A percentile compares a stretch with the other conserved stretches of the same genome.
These are phyloP conservation scores for Thymelicus sylvestris DNA, from an alignment of 2,888 invertebrate genomes.

Conservation along the genomic window DNA sequence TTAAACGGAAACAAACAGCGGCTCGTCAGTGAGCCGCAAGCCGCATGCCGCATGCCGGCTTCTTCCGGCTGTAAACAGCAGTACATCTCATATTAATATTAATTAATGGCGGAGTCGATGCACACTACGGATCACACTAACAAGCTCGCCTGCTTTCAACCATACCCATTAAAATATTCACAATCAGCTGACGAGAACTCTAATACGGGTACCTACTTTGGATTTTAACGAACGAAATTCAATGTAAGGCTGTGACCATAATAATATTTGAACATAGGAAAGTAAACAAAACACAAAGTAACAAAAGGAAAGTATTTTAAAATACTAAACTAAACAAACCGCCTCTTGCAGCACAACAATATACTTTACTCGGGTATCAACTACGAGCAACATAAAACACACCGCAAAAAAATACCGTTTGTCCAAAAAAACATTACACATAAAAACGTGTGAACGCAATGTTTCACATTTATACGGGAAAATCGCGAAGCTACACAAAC, in stretches of 20 bases:
- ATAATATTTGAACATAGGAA: no score
- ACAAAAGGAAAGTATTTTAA: no score
- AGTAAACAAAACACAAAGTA: no score
- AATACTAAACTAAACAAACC: no score
- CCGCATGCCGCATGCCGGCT: neutral
- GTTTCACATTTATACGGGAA: no score
- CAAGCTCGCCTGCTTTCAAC: slow-evolving; percentile 13
- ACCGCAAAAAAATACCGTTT: no score
- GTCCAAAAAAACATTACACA: no score
- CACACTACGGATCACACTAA: slow-evolving; percentile 29
- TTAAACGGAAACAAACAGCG: slow-evolving; percentile 10
- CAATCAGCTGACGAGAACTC: neutral
- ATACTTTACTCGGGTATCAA: no score
- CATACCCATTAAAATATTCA: slow-evolving; percentile 6
- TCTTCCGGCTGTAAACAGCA: slow-evolving; percentile 22
- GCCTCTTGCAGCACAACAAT: no score
- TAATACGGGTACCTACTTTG: neutral
- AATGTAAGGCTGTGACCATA: neutral
- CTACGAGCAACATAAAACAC: no score
- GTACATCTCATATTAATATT: slow-evolving; percentile 23
- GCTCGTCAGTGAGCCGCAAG: neutral
- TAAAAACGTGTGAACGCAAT: no score
- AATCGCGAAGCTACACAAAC: no score
- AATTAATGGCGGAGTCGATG: slow-evolving; percentile 18
- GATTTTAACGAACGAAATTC: neutral